Percentiles rank a stretch among this genome's conserved stretches.
These are phyloP conservation scores for Gryllus bimaculatus DNA, from an alignment of 1,140 invertebrate genomes.

Conservation along the genomic window DNA sequence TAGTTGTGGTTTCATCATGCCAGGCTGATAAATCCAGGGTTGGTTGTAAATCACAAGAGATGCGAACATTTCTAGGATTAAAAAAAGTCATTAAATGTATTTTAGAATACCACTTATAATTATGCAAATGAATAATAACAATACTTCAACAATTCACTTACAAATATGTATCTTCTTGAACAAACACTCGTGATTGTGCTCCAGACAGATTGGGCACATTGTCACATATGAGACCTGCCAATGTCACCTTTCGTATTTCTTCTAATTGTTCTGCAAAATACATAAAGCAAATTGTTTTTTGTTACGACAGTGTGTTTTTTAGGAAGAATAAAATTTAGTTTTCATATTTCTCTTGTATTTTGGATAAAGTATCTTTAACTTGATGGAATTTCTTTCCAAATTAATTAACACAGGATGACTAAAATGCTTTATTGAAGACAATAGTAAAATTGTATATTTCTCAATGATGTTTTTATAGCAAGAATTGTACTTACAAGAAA, in stretches of 20 bases:
- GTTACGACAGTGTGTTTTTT: too few relatives aligned
- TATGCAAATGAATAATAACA: too few relatives aligned
- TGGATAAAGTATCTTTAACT: too few relatives aligned
- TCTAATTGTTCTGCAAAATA: slow-evolving; percentile 59
- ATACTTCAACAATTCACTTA: slow-evolving; percentile 36
- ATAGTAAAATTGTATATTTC: too few relatives aligned
- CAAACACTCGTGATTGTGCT: slow-evolving; percentile 76
- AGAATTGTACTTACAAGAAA: too few relatives aligned
- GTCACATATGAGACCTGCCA: slow-evolving; percentile 76
- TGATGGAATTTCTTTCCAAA: too few relatives aligned
- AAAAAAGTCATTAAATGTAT: neutral
- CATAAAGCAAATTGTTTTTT: neutral
- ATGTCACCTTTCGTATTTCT: slow-evolving; percentile 72
- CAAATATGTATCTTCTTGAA: slow-evolving; percentile 77
- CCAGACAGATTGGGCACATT: slow-evolving; percentile 55
- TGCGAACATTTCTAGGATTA: slow-evolving; percentile 59
- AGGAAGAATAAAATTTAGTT: too few relatives aligned
- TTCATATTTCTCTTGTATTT: too few relatives aligned
- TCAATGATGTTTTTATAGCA: too few relatives aligned
- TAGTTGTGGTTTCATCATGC: slow-evolving; percentile 26
- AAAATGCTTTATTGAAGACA: too few relatives aligned
- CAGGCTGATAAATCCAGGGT: slow-evolving; percentile 53
- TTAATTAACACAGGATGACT: too few relatives aligned
- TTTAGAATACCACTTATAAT: neutral
- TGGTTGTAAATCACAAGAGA: slow-evolving; percentile 62